Evolutionary conservation across 2,797 vertebrate genomes (phyloP).

Genomic region (Mus minutoides): DNA sequence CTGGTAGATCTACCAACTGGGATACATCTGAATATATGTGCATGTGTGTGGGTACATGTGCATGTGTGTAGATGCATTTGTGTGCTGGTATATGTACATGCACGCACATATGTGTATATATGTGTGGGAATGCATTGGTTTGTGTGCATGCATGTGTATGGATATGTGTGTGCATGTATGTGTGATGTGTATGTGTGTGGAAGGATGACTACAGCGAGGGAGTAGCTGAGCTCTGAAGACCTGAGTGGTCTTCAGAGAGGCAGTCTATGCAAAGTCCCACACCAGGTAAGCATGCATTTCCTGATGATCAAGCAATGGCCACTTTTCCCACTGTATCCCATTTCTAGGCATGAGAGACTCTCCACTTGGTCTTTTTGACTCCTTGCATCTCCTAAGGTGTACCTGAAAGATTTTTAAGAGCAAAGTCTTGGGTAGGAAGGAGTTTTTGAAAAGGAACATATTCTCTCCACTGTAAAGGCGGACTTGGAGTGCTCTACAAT

Average conservation of each 20-base stretch:
- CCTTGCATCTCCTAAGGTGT: accelerated
- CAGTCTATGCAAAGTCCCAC: accelerated
- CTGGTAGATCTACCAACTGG: neutral
- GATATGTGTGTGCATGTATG: neutral
- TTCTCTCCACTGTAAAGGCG: neutral
- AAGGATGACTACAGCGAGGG: neutral
- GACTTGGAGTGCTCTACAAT: neutral
- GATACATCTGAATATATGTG: neutral
- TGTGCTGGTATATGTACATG: neutral
- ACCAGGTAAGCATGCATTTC: neutral
- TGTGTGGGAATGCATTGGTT: accelerated
- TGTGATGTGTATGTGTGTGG: neutral
- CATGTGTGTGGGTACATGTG: accelerated
- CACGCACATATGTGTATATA: no score
- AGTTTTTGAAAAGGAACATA: neutral
- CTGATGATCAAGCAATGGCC: neutral
- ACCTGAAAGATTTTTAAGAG: neutral
- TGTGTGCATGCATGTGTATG: neutral
- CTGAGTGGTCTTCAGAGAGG: neutral
- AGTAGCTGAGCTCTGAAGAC: neutral
- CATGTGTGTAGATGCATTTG: neutral
- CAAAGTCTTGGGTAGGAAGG: neutral
- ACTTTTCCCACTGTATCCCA: neutral
- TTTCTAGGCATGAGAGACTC: neutral
- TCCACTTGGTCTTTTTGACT: neutral